Evolutionary conservation across 2,113 vertebrate species (phyloP), one percentile per base, ranked within the genome.

Genomic region (Sterna hirundo): DNA sequence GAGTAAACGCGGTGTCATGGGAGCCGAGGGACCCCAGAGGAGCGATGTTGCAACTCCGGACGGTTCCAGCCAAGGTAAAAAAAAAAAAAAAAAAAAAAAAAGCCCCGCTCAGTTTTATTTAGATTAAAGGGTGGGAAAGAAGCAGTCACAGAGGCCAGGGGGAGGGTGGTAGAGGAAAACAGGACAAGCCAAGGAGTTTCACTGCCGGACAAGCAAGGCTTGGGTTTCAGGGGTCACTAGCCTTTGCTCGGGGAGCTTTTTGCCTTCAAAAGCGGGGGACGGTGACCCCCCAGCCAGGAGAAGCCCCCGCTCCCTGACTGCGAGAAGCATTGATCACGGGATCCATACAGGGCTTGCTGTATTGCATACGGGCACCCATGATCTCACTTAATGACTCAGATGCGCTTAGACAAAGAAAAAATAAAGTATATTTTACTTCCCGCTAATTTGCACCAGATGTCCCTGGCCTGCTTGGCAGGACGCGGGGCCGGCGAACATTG

Each of bases 41-140:
- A 96, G 96, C 92, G 97, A 98, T 98, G 97, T 98, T 97, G 98
- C 96, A 97, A 98, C 95, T 96, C 93, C 1, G 58, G 91, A 95
- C 10, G 46, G 77, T 77, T 96, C 90, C 83, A 96, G 97, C 96
- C 94, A 97, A 96, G 70, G 23, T 44, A 0, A 46, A 74, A 71
- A 74, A 72, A 72, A 60, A 0, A 49, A 77, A 75, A 60, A 74
- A 88, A 49, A 71, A 52, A 87, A 61, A 61, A 29, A 36, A 70
- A 61, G 68, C 88, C 2, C 11, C 9, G 9, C 94, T 96, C 95
- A 74, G 97, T 97, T 98, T 98, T 98, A 98, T 98, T 98, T 98
- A 98, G 98, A 98, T 98, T 97, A 98, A 97, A 97, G 96, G 94
- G 97, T 98, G 98, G 98, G 98, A 98, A 98, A 98, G 96, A 97